phyloP scores from a whole-genome alignment of 2,113 vertebrate species.

The Dolichallabes microphthalmus region DNA sequence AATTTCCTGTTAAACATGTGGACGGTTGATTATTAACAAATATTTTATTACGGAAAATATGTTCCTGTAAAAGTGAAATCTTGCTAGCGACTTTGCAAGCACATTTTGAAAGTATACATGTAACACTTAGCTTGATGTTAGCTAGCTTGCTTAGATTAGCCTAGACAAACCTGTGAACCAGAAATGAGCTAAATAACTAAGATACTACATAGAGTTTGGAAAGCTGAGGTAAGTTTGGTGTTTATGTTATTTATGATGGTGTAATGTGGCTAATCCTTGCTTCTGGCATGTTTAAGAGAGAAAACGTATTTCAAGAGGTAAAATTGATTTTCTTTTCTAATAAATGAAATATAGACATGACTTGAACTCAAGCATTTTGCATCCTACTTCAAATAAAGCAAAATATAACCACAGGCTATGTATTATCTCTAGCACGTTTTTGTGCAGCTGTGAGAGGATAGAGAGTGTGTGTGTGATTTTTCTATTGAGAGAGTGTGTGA shows the following conservation, averaged over 20 bases:
- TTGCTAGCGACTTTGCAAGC: neutral
- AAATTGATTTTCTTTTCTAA: neutral
- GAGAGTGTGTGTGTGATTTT: neutral
- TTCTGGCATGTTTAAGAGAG: neutral
- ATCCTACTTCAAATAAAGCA: neutral
- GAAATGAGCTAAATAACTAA: neutral
- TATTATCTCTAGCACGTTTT: neutral
- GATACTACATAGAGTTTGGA: neutral
- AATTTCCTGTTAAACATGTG: too few relatives aligned
- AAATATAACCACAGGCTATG: neutral
- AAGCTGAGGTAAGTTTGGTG: slow-evolving; percentile 1
- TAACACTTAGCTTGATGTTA: neutral
- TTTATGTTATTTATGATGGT: neutral
- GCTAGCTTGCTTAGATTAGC: neutral
- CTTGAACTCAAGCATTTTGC: neutral
- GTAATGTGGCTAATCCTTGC: neutral
- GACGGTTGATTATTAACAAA: neutral
- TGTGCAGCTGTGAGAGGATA: neutral
- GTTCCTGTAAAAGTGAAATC: neutral
- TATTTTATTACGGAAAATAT: neutral
- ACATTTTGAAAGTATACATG: neutral
- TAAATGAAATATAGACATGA: neutral
- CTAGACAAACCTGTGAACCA: neutral
- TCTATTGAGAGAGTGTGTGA: slow-evolving; percentile 26
- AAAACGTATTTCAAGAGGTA: neutral